Conservation (phyloP, 2,888 invertebrate genomes). For the Acleris holmiana region DNA sequence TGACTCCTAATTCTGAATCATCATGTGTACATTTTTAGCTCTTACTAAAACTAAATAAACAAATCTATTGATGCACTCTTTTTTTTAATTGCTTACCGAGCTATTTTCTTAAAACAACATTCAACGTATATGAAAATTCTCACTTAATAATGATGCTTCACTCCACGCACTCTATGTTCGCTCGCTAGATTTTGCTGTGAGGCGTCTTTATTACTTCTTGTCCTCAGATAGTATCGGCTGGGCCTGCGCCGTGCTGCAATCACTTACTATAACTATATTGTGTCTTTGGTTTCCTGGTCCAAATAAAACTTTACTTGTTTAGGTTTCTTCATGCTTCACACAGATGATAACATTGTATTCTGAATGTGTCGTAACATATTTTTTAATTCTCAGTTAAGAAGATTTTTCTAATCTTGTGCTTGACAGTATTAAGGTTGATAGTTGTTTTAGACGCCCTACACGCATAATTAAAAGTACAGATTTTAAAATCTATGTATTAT, state of each 20-base stretch:
- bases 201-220: constrained; percentile 73
- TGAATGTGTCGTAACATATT: too few relatives aligned
- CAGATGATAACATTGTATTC: neutral
- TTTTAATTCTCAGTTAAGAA: too few relatives aligned
- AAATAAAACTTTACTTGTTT: constrained; percentile 54
- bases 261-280: constrained; percentile 64
- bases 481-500: too few relatives aligned
- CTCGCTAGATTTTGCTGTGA: constrained; percentile 63
- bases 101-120: too few relatives aligned
- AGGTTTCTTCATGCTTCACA: neutral
- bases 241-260: constrained; percentile 56
- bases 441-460: too few relatives aligned
- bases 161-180: constrained; percentile 49
- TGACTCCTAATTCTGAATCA: neutral
- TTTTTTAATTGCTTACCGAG: too few relatives aligned
- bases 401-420: too few relatives aligned
- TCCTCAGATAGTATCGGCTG: constrained; percentile 64
- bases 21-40: neutral
- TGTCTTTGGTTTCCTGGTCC: constrained; percentile 60
- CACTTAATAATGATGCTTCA: neutral
- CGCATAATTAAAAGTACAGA: too few relatives aligned
- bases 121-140: too few relatives aligned
- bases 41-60: too few relatives aligned
- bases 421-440: too few relatives aligned
- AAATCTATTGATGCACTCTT: too few relatives aligned